Conservation (phyloP, 2,113 vertebrate genomes). For the Pachypanchax playfairii region DNA sequence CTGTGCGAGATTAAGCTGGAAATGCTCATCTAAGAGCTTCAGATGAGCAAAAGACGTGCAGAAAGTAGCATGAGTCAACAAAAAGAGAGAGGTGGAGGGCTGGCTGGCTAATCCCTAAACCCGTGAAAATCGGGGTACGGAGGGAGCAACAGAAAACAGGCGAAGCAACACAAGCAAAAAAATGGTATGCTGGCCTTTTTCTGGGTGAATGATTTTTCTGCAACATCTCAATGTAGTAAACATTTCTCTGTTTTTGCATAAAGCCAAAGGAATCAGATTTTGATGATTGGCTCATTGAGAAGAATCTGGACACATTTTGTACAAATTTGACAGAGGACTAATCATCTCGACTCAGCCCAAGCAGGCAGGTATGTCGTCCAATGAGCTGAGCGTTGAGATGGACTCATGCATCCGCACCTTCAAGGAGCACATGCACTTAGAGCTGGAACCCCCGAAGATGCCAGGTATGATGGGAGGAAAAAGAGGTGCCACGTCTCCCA, state of each 20-base stretch:
- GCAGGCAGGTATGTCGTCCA: constrained; percentile 85
- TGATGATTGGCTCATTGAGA: constrained; percentile 35
- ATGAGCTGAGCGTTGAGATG: constrained; percentile 85
- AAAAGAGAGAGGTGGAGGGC: constrained; percentile 39
- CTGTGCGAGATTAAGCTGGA: constrained; percentile 54
- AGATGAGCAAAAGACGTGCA: constrained; percentile 38
- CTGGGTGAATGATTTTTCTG: constrained; percentile 15
- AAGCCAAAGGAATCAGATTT: constrained; percentile 12
- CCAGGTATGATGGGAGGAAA: constrained; percentile 84
- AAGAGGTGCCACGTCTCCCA: constrained; percentile 89
- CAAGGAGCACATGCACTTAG: constrained; percentile 98
- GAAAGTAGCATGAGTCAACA: constrained; percentile 48
- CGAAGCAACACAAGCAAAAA: constrained; percentile 39
- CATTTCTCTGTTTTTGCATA: constrained; percentile 23
- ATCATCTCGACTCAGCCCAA: constrained; percentile 8
- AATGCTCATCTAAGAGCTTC: constrained; percentile 52
- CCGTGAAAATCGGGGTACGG: constrained; percentile 30
- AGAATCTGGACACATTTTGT: constrained; percentile 22
- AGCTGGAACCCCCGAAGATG: constrained; percentile 92
- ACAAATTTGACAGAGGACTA: constrained; percentile 23
- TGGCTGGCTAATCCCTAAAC: constrained; percentile 54
- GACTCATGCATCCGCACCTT: constrained; percentile 95
- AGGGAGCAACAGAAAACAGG: constrained; percentile 32
- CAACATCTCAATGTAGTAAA: constrained; percentile 16
- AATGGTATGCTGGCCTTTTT: constrained; percentile 40